phyloP scores from a whole-genome alignment of 2,888 invertebrate genomes.

The Xestia c-nigrum region DNA sequence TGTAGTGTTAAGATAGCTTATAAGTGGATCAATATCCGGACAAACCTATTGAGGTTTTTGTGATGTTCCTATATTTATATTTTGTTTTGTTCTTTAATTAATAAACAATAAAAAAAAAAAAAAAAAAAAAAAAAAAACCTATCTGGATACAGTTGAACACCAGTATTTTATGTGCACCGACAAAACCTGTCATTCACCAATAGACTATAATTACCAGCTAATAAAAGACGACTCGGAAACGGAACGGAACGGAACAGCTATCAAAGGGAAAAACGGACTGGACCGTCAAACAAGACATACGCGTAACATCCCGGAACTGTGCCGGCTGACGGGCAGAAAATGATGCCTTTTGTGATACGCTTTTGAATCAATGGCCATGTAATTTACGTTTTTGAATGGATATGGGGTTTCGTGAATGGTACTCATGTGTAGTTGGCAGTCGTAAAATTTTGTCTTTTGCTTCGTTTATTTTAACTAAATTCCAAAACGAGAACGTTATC shows the following conservation, averaged over 20 bases:
- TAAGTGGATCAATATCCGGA: too few relatives aligned
- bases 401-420: slow-evolving; percentile 12
- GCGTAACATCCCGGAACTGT: slow-evolving; percentile 20
- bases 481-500: too few relatives aligned
- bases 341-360: slow-evolving; percentile 43
- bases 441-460: not conserved
- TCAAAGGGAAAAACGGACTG: slow-evolving; percentile 32
- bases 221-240: slow-evolving; percentile 43
- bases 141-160: not conserved
- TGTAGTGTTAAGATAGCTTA: too few relatives aligned
- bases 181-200: slow-evolving; percentile 18
- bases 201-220: slow-evolving; percentile 31
- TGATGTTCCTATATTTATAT: too few relatives aligned
- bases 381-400: slow-evolving; percentile 25
- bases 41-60: too few relatives aligned
- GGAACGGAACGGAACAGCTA: slow-evolving; percentile 33
- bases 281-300: slow-evolving; percentile 41
- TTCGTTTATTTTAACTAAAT: not conserved
- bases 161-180: not conserved
- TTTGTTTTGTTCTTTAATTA: too few relatives aligned
- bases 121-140: too few relatives aligned
- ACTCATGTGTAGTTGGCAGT: not conserved
- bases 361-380: slow-evolving; percentile 30
- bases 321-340: slow-evolving; percentile 30
- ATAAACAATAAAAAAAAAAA: too few relatives aligned